Base-by-base conservation (phyloP, 1,140 invertebrate genomes). In the Scylla paramamosain region DNA sequence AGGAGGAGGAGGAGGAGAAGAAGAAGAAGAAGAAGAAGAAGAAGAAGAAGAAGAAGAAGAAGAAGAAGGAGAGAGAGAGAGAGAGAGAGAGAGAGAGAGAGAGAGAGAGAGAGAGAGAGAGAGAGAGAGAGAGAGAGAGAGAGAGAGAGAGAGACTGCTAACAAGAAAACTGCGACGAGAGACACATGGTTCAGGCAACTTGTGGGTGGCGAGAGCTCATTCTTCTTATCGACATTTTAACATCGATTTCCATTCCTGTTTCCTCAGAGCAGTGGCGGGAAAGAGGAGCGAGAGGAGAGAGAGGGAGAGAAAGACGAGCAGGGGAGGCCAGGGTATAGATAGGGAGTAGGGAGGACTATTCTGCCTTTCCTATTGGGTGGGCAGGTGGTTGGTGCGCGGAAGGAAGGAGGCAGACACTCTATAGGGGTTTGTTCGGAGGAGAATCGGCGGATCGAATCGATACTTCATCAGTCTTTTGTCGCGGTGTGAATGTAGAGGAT, bases 151-250 rank as follows among this genome's bases (percentile, higher is more conserved):
- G 59, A 20, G 8, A 67, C 20, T 77, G n/a, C 67, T 77, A 77
- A 77, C 67, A n/a, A 77, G 67, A 77, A 77, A 77, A 77, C 67
- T n/a, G 67, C 25, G 67, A 77, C 67, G 67, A 77, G 67, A 77
- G 67, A 77, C 20, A 77, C 67, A 77, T 7, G 6, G 67, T n/a
- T 25, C 67, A n/a, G 67, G 67, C 67, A 77, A 77, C 67, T n/a
- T n/a, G 67, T 8, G 67, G 20, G 67, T n/a, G 67, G 67, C 52
- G 52, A n/a, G 67, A 77, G 67, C 67, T 77, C 67, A 77, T 77
- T 77, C 67, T 77, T 77, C 67, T 77, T 77, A 77, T 77, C 67
- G 67, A 77, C 67, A 77, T 77, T 77, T 77, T n/a, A 77, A 77
- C 67, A 77, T 77, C 67, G 67, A 77, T 77, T 77, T 77, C 67